phyloP scores from a whole-genome alignment of 2,888 invertebrate species.

The Endomychus coccineus region DNA sequence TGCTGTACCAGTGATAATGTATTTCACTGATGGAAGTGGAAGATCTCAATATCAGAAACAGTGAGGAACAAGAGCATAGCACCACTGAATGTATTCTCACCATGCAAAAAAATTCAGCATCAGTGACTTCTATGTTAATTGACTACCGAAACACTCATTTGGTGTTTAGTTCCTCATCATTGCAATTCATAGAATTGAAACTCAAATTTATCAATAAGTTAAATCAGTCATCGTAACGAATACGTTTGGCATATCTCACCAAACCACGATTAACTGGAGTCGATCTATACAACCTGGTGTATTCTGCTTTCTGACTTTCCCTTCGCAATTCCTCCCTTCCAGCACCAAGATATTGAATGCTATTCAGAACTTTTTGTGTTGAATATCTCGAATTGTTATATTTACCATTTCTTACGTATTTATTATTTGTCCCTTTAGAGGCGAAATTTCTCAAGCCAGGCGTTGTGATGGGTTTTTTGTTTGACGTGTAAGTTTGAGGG shows the following conservation, averaged over 20 bases:
- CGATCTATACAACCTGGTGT: conserved; percentile 24
- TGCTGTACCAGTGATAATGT: too few species aligned
- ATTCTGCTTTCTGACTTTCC: conserved; percentile 21
- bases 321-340: conserved; percentile 10
- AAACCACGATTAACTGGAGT: conserved; percentile 22
- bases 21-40: too few species aligned
- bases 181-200: too few species aligned
- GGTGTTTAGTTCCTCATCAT: too few species aligned
- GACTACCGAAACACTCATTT: too few species aligned
- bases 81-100: too few species aligned
- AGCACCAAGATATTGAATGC: not conserved
- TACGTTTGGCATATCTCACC: conserved; percentile 27
- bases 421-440: conserved; percentile 21
- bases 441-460: conserved; percentile 47
- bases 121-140: too few species aligned
- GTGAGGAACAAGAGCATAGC: too few species aligned
- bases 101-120: too few species aligned
- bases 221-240: conserved; percentile 11
- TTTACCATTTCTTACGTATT: conserved; percentile 14
- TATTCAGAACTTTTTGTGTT: conserved; percentile 3
- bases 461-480: conserved; percentile 42
- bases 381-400: conserved; percentile 1
- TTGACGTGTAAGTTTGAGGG: conserved; percentile 34
- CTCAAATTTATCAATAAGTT: too few species aligned
- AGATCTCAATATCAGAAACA: too few species aligned